Percentiles rank a stretch among this genome's conserved stretches.
These are phyloP conservation scores for Colletes collaris DNA, from an alignment of 2,888 invertebrate genomes.

Conservation along the genomic window DNA sequence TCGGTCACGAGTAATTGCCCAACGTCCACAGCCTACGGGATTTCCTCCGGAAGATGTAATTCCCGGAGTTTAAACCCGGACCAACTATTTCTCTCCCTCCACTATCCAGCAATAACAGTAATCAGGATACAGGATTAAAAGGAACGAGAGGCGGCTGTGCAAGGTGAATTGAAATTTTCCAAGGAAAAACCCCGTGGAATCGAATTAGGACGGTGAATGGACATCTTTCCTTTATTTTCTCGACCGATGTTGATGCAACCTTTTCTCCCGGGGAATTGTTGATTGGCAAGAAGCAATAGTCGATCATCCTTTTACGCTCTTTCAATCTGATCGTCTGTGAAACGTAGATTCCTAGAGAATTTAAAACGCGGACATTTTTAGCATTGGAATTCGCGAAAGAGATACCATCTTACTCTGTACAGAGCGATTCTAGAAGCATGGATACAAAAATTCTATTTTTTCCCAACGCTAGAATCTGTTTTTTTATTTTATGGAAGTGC, in stretches of 20 bases:
- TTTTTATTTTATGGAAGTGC: too few relatives aligned
- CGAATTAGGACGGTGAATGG: constrained; percentile 28
- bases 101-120: constrained; percentile 51
- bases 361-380: too few relatives aligned
- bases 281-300: neutral
- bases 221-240: neutral
- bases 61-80: constrained; percentile 59
- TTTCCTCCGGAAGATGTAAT: constrained; percentile 59
- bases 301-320: too few relatives aligned
- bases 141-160: constrained; percentile 28
- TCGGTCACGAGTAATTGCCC: constrained; percentile 63
- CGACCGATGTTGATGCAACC: constrained; percentile 4
- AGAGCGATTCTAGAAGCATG: neutral
- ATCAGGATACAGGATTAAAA: constrained; percentile 62
- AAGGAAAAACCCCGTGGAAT: constrained; percentile 1
- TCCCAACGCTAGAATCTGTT: too few relatives aligned
- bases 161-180: constrained; percentile 49
- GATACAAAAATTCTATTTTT: neutral
- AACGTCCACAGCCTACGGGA: constrained; percentile 63
- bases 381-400: too few relatives aligned
- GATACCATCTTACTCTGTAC: too few relatives aligned
- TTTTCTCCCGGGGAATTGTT: neutral
- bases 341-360: neutral
- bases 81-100: constrained; percentile 52
- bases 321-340: neutral